Percentiles rank a stretch among this genome's conserved stretches.
Evolutionary conservation across 2,888 invertebrate species (phyloP).

Genomic region (Crossocerus cetratus): DNA sequence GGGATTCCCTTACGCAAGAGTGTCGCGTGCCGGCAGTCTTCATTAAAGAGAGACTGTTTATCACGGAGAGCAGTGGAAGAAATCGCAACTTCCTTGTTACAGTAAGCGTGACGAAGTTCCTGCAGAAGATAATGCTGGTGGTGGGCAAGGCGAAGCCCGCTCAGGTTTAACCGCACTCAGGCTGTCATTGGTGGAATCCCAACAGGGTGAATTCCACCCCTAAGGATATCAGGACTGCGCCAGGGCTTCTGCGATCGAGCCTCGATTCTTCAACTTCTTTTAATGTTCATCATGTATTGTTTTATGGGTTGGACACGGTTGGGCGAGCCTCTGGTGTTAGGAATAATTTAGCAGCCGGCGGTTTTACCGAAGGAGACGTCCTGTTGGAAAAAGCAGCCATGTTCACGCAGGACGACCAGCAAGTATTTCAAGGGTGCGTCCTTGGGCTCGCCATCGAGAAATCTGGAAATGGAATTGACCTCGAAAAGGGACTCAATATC

Average conservation of each 20-base stretch:
- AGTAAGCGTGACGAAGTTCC: slow-evolving; percentile 81
- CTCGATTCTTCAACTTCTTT: no score
- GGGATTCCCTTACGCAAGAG: no score
- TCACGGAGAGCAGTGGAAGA: no score
- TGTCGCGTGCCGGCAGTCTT: no score
- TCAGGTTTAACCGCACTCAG: slow-evolving; percentile 79
- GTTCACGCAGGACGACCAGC: slow-evolving; percentile 54
- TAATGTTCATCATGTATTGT: no score
- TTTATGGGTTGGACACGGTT: no score
- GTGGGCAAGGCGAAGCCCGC: slow-evolving; percentile 86
- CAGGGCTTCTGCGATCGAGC: slow-evolving; percentile 8
- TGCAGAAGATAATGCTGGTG: slow-evolving; percentile 86
- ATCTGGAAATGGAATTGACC: slow-evolving; percentile 18
- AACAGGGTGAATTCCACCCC: slow-evolving; percentile 21
- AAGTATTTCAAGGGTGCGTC: neutral
- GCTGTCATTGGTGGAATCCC: slow-evolving; percentile 13
- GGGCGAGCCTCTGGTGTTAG: no score
- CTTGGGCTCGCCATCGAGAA: slow-evolving; percentile 15
- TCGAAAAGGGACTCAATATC: neutral
- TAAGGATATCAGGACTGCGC: slow-evolving; percentile 22
- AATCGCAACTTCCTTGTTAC: slow-evolving; percentile 63
- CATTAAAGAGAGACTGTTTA: no score
- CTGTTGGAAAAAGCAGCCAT: slow-evolving; percentile 66
- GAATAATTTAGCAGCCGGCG: no score
- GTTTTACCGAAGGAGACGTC: slow-evolving; percentile 36